Base-by-base conservation (phyloP, 2,797 vertebrate genomes). In the Tachyglossus aculeatus region DNA sequence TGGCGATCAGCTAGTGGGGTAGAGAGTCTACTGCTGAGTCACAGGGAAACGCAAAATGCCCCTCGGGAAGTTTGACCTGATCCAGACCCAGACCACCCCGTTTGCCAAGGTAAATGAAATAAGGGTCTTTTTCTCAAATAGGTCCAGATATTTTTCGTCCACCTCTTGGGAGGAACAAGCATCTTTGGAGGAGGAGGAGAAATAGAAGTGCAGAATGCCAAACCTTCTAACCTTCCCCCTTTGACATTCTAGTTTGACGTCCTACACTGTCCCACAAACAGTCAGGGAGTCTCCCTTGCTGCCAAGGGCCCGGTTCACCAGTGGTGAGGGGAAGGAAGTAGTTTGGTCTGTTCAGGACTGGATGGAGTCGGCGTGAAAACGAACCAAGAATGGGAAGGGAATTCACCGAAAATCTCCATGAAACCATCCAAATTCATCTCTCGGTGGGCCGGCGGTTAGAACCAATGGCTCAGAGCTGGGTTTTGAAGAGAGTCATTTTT, bases 11-110 rank as follows among this genome's bases (percentile, higher is more conserved):
- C 58, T 10, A 5, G 4, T 44, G 81, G 77, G 56, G 29, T 24
- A 36, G 54, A 5, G 65, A 45, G 45, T 16, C 47, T 8, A 70
- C 69, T 41, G 14, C 59, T 73, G 62, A 52, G 1, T 84, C 80
- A 76, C 25, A 82, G 52, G 87, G 74, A 85, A 85, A 81, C 85
- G 86, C 81, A 57, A 87, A 87, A 85, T 88, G 86, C 85, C 86
- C 85, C 84, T 8, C 60, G 50, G 54, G 76, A 83, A 78, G 45
- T 68, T 24, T 73, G 77, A 76, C 69, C 72, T 75, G 52, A 41
- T 8, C 61, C 65, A 63, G 52, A 15, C 37, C 69, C 43, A 5
- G 0, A 58, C 25, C 9, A 29, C 24, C 24, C 25, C 18, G 24
- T 27, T 18, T 29, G 25, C 14, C 25, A 47, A 47, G 25, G 7